A percentile compares a stretch with the other conserved stretches of the same genome.
Conservation (phyloP, 2,888 invertebrate genomes). For the Spisula subtruncata region DNA sequence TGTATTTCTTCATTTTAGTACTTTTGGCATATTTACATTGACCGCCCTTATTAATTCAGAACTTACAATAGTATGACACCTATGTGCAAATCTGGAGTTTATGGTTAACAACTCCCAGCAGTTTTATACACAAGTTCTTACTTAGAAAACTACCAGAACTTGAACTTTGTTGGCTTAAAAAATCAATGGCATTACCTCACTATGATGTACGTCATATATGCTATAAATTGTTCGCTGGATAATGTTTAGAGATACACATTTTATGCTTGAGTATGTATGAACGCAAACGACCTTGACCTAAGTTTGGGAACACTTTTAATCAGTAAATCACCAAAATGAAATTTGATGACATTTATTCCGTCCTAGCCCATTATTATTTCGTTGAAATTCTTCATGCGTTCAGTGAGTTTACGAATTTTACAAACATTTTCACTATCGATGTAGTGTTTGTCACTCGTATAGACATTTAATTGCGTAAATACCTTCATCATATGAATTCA, state of each 20-base stretch:
- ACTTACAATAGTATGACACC: too few species aligned
- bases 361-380: neutral
- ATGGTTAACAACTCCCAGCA: too few species aligned
- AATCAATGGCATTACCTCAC: too few species aligned
- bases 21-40: too few species aligned
- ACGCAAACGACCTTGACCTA: neutral
- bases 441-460: neutral
- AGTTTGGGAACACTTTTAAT: neutral
- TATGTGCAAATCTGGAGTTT: too few species aligned
- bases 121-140: too few species aligned
- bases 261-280: neutral
- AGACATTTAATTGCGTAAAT: slow-evolving; percentile 37
- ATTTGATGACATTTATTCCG: slow-evolving; percentile 6
- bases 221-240: neutral
- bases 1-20: too few species aligned
- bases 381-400: slow-evolving; percentile 28
- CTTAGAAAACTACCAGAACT: too few species aligned
- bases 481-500: slow-evolving; percentile 12
- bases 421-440: slow-evolving; percentile 23
- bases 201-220: too few species aligned
- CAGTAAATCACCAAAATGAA: slow-evolving; percentile 1
- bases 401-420: slow-evolving; percentile 33
- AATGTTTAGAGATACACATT: neutral
- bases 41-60: too few species aligned
- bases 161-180: too few species aligned